A percentile compares a stretch with the other conserved stretches of the same genome.
Conservation (phyloP, 2,113 vertebrate genomes). For the Eurystomus gularis region DNA sequence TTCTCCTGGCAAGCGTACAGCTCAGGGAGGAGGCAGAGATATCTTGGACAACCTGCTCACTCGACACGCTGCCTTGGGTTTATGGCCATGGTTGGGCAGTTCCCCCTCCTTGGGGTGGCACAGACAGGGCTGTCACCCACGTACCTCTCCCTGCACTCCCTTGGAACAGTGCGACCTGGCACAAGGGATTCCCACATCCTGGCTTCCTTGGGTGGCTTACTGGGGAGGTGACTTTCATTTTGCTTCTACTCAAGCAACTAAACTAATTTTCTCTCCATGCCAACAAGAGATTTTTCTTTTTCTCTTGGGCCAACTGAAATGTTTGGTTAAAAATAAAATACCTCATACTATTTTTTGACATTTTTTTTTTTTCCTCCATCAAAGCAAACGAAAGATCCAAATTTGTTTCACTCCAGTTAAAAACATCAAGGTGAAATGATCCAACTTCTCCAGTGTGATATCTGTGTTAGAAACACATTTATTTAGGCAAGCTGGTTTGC, state of each 20-base stretch:
- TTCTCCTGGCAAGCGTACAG: not conserved
- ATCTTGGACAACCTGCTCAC: not conserved
- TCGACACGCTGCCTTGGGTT: not conserved
- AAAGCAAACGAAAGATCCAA: not conserved
- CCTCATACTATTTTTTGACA: not conserved
- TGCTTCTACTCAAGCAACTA: not conserved
- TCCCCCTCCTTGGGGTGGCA: not conserved
- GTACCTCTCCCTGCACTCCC: accelerated
- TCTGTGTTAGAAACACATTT: not conserved
- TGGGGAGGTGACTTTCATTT: not conserved
- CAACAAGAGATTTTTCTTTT: not conserved
- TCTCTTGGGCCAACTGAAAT: not conserved
- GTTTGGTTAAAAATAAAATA: not conserved
- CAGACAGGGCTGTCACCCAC: accelerated
- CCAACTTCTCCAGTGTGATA: not conserved
- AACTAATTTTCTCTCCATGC: accelerated
- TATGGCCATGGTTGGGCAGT: not conserved
- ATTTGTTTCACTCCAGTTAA: not conserved
- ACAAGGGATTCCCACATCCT: not conserved
- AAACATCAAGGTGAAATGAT: not conserved
- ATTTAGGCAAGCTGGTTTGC: conserved; percentile 25
- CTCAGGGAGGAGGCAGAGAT: not conserved
- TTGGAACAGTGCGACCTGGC: not conserved
- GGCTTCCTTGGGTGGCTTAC: not conserved
- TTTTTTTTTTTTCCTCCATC: not conserved